Conservation (phyloP, 2,797 vertebrate genomes). For the Chromobotia macracanthus region DNA sequence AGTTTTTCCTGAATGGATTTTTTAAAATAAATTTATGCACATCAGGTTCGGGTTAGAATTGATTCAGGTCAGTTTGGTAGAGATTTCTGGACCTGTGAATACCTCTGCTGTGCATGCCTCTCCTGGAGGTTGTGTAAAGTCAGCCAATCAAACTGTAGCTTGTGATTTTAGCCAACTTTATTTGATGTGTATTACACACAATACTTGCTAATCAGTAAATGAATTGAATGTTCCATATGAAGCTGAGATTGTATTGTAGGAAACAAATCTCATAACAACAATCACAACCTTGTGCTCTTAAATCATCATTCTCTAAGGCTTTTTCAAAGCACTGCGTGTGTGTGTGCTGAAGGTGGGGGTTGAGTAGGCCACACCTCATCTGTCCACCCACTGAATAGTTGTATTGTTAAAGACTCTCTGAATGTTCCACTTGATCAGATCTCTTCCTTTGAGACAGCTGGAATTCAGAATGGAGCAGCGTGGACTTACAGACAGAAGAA, state of each 20-base stretch:
- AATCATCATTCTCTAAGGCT: neutral
- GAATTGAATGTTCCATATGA: neutral
- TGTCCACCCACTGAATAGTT: conserved; percentile 68
- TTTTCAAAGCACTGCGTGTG: neutral
- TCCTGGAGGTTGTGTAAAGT: no score
- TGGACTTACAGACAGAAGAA: conserved; percentile 17
- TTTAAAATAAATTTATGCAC: no score
- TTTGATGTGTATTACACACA: neutral
- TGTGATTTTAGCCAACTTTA: neutral
- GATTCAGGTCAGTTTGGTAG: no score
- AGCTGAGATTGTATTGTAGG: neutral
- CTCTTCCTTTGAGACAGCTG: conserved; percentile 64
- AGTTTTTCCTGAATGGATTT: no score
- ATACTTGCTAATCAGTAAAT: neutral
- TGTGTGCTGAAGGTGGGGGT: conserved; percentile 8
- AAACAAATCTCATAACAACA: conserved; percentile 1
- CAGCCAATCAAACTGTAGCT: no score
- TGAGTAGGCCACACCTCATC: conserved; percentile 19
- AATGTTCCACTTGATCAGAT: conserved; percentile 81
- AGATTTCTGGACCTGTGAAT: no score
- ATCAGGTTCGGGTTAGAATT: no score
- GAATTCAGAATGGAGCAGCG: conserved; percentile 74
- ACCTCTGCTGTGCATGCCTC: no score
- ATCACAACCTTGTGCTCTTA: neutral
- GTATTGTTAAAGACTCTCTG: conserved; percentile 79